Conservation (phyloP, 2,888 invertebrate genomes). For the Uloborus plumipes region DNA sequence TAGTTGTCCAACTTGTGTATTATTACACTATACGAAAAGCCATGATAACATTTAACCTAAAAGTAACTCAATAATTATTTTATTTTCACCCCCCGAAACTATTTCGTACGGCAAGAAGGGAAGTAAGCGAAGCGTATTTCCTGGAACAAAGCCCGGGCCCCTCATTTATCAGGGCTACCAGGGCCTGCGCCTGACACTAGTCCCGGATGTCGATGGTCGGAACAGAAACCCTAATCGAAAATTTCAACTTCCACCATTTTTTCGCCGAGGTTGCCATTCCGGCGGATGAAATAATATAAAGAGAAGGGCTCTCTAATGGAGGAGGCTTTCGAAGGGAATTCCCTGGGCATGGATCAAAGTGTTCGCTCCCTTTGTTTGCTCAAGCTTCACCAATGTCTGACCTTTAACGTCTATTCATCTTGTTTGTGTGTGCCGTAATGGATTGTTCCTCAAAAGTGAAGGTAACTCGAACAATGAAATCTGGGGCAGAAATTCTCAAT, state of each 20-base stretch:
- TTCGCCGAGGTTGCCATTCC: conserved; percentile 10
- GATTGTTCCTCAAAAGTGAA: neutral
- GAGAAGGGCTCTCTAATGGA: conserved; percentile 5
- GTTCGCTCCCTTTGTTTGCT: neutral
- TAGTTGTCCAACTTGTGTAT: too few species aligned
- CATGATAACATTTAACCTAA: too few species aligned
- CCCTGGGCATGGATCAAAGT: neutral
- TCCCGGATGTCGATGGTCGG: conserved; percentile 8
- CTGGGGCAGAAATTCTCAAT: too few species aligned
- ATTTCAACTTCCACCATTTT: conserved; percentile 8
- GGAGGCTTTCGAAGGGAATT: neutral
- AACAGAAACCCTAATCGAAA: conserved; percentile 9
- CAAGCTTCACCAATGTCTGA: neutral
- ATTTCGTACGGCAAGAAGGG: neutral
- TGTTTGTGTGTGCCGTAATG: neutral
- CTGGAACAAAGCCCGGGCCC: conserved; percentile 8
- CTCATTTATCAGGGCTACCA: conserved; percentile 10
- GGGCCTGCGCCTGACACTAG: conserved; percentile 6
- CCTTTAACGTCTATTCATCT: conserved; percentile 3
- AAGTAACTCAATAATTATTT: too few species aligned
- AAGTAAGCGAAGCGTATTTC: neutral
- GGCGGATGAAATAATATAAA: conserved; percentile 10
- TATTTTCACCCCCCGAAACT: too few species aligned
- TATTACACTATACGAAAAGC: too few species aligned
- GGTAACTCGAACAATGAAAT: too few species aligned